Base-by-base conservation (phyloP, 2,888 invertebrate species). In the Cloeon dipterum region DNA sequence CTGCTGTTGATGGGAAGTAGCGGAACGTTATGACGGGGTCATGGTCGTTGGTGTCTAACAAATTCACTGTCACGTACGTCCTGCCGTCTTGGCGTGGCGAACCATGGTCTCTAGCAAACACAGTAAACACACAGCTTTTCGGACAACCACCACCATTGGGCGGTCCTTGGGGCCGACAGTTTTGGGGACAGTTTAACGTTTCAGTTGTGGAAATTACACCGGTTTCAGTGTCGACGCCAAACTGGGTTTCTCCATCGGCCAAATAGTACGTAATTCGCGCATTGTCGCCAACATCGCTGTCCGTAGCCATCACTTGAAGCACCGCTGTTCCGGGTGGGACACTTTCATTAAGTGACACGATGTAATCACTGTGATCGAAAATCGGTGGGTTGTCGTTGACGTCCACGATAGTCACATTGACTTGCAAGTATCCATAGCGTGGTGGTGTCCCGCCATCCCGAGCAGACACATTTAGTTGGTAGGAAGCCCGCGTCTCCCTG, bases 341-440 rank as follows among this genome's bases (percentile, higher is more conserved):
- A 51, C 86, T 91, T 57, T 94, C 93, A 58, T 91, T 91, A 36
- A 94, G 55, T 32, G 81, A 78, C 2, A 86, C 86, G 40, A 77
- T 79, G 57, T 93, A 94, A 54, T 91, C 88, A 60, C 86, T 88
- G 54, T 88, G 88, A 56, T 85, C 86, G 52, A 89, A 89, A 45
- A 88, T 81, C 25, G 89, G 89, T 11, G 89, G 86, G 58, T 88
- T 88, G 53, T 91, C 91, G 53, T 91, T 91, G 5, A 86, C 86
- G 57, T 91, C 89, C 44, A 86, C 61, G 42, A 91, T 78, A 37
- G 82, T 77, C 13, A 91, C 83, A 55, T 88, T 86, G 29, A 91
- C 86, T 61, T 79, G 73, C 34, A 88, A 62, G 53, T 76, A 88
- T 29, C 89, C 89, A 50, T 71, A 69, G 47, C 75, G 71, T 1